phyloP scores from a whole-genome alignment of 2,113 vertebrate species.

The Telmatochromis brachygnathus region DNA sequence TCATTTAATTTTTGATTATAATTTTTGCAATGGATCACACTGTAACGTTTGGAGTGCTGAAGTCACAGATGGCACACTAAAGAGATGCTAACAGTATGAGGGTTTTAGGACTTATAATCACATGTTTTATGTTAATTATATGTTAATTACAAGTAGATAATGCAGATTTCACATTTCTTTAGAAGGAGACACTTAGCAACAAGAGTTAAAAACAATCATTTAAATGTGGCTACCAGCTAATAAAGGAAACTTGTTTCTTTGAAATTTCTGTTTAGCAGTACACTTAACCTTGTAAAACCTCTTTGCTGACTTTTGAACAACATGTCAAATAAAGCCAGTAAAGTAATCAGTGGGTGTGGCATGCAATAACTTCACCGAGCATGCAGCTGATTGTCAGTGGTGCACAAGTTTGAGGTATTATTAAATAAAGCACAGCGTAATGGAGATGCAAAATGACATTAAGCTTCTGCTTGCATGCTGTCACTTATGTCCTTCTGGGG shows the following conservation, averaged over 20 bases:
- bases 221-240: background rate
- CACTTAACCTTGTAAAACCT: background rate
- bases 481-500: constrained; percentile 51
- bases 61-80: background rate
- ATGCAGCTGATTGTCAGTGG: constrained; percentile 20
- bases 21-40: background rate
- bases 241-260: background rate
- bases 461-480: constrained; percentile 36
- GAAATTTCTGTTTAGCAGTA: background rate
- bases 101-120: background rate
- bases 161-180: background rate
- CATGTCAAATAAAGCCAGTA: background rate
- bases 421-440: constrained; percentile 53
- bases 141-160: background rate
- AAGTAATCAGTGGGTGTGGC: background rate
- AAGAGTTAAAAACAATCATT: background rate
- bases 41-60: background rate
- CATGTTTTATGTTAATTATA: background rate
- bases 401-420: constrained; percentile 24
- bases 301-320: background rate
- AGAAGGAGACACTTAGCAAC: background rate
- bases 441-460: constrained; percentile 51
- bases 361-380: background rate
- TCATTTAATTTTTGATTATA: background rate
- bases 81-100: background rate